Percentiles rank a stretch among this genome's conserved stretches.
Evolutionary conservation across 2,888 invertebrate genomes (phyloP).

Genomic region (Eulithis testata): DNA sequence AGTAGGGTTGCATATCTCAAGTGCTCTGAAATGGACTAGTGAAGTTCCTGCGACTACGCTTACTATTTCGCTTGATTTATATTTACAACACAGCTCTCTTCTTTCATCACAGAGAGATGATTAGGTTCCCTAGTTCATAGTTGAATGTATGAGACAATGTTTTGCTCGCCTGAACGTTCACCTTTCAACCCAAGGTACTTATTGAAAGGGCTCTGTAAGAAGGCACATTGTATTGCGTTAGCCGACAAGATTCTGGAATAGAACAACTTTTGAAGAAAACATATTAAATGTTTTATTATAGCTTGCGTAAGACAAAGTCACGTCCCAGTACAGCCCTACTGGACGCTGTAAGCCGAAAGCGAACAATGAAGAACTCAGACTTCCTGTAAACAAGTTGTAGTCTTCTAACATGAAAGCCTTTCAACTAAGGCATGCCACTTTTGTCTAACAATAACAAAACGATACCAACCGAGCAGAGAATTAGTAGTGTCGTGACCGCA

Average conservation of each 20-base stretch:
- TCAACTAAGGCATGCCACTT: conserved; percentile 37
- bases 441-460: conserved; percentile 29
- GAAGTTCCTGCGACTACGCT: background rate
- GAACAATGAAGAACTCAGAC: conserved; percentile 37
- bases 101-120: no score
- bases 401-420: conserved; percentile 37
- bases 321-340: conserved; percentile 32
- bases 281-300: no score
- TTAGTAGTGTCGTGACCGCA: conserved; percentile 43
- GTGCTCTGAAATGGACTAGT: background rate
- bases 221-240: background rate
- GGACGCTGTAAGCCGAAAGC: conserved; percentile 34
- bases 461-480: conserved; percentile 24
- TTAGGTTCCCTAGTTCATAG: no score
- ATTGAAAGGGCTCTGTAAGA: no score
- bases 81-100: no score
- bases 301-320: background rate
- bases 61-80: no score
- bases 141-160: no score
- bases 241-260: background rate
- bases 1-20: conserved; percentile 25
- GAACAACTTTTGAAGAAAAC: background rate
- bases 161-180: no score
- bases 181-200: no score
- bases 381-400: conserved; percentile 40